A percentile compares a stretch with the other conserved stretches of the same genome.
Evolutionary conservation across 2,797 vertebrate genomes (phyloP).

Genomic region (Malurus splendens): DNA sequence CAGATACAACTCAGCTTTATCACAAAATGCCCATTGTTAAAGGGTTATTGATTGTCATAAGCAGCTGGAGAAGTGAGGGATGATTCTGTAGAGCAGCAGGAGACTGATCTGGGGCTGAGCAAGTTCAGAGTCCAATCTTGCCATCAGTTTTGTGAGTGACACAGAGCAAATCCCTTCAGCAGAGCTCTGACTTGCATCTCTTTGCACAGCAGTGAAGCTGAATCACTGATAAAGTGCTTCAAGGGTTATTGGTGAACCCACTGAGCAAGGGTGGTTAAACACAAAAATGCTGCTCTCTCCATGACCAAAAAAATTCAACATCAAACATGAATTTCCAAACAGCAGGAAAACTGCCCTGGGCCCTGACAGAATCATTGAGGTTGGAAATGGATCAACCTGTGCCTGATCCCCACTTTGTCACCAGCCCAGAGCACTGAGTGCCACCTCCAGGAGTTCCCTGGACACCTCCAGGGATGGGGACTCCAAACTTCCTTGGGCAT

Average conservation of each 20-base stretch:
- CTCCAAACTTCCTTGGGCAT: neutral
- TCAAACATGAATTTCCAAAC: fast-evolving
- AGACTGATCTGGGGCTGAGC: neutral
- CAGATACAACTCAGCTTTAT: neutral
- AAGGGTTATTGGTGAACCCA: neutral
- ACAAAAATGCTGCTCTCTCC: neutral
- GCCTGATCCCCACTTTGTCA: neutral
- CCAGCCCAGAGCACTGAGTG: neutral
- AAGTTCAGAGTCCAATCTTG: fast-evolving
- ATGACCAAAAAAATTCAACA: fast-evolving
- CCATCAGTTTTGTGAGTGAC: fast-evolving
- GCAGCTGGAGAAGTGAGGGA: neutral
- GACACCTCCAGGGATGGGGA: too few species aligned
- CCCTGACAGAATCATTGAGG: neutral
- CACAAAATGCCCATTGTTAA: neutral
- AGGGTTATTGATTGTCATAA: fast-evolving
- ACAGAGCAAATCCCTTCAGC: neutral
- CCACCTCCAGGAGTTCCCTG: fast-evolving
- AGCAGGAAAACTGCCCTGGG: fast-evolving
- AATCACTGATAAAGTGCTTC: fast-evolving
- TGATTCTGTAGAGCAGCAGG: fast-evolving
- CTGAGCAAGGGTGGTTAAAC: fast-evolving
- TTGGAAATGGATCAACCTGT: neutral
- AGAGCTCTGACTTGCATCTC: fast-evolving
- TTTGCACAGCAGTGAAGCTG: fast-evolving